A percentile compares a stretch with the other conserved stretches of the same genome.
phyloP scores from a whole-genome alignment of 2,113 vertebrate genomes.

The Meleagris gallopavo region DNA sequence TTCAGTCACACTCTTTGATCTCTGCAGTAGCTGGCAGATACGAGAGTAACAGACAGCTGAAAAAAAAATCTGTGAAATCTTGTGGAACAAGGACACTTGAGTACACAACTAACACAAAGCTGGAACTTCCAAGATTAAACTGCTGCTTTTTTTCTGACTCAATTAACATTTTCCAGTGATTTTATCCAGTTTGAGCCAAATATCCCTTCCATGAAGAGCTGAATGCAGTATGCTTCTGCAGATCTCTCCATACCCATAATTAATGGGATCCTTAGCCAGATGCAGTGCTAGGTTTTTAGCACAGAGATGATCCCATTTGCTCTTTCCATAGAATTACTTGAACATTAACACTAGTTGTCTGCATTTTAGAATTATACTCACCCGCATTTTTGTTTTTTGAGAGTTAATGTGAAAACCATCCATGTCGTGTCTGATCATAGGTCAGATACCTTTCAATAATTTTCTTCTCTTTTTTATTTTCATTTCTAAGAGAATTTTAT shows the following conservation, averaged over 20 bases:
- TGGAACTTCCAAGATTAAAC: not conserved
- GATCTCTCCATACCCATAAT: not conserved
- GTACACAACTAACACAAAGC: not conserved
- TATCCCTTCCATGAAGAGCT: not conserved
- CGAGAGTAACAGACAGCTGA: not conserved
- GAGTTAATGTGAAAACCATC: not conserved
- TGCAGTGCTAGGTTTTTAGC: rapidly evolving
- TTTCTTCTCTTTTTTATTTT: not conserved
- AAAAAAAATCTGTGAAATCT: not conserved
- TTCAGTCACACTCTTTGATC: not conserved
- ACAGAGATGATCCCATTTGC: not conserved
- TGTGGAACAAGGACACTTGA: not conserved
- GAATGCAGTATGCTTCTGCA: not conserved
- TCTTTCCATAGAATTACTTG: not conserved
- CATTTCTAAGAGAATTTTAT: not conserved
- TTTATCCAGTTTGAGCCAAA: not conserved
- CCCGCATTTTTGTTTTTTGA: not conserved
- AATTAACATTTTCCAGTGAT: not conserved
- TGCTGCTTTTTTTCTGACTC: not conserved
- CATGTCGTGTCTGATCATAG: not conserved
- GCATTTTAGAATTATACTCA: not conserved
- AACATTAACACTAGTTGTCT: not conserved
- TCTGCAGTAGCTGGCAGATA: constrained; percentile 35
- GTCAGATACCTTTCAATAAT: not conserved
- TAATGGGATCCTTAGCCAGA: not conserved